Evolutionary conservation across 2,888 invertebrate genomes (phyloP).

Genomic region (Microctonus aethiopoides): DNA sequence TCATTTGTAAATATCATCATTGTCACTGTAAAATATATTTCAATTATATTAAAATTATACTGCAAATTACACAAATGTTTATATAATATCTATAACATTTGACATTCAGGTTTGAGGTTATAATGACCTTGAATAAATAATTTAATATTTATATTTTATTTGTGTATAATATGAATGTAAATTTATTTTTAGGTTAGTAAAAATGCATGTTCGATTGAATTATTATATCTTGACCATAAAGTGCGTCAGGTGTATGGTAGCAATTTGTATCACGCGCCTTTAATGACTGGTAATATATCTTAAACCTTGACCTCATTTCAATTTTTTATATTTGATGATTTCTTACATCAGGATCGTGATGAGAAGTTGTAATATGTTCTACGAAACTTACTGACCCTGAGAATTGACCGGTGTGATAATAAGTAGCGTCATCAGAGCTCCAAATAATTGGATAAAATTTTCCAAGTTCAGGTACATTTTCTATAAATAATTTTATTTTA

Average conservation of each 20-base stretch:
- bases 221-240: too few relatives aligned
- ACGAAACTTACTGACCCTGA: slow-evolving; percentile 25
- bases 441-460: background rate
- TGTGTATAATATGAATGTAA: too few relatives aligned
- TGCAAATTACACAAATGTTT: too few relatives aligned
- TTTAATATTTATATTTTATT: too few relatives aligned
- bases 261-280: slow-evolving; percentile 12
- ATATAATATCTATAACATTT: slow-evolving; percentile 5
- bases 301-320: slow-evolving; percentile 22
- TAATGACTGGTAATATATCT: background rate
- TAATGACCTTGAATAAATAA: slow-evolving; percentile 16
- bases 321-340: slow-evolving; percentile 4
- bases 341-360: background rate
- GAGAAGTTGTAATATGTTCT: background rate
- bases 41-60: background rate
- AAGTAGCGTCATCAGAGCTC: slow-evolving; percentile 6
- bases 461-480: background rate
- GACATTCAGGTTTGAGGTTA: slow-evolving; percentile 14
- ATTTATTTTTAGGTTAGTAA: background rate
- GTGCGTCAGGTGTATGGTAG: background rate
- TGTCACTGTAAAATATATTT: background rate
- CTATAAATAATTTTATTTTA: background rate
- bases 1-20: background rate
- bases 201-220: too few relatives aligned
- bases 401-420: slow-evolving; percentile 9